Evolutionary conservation across 2,888 invertebrate species (phyloP).

Genomic region (Podotricha telesiphe): DNA sequence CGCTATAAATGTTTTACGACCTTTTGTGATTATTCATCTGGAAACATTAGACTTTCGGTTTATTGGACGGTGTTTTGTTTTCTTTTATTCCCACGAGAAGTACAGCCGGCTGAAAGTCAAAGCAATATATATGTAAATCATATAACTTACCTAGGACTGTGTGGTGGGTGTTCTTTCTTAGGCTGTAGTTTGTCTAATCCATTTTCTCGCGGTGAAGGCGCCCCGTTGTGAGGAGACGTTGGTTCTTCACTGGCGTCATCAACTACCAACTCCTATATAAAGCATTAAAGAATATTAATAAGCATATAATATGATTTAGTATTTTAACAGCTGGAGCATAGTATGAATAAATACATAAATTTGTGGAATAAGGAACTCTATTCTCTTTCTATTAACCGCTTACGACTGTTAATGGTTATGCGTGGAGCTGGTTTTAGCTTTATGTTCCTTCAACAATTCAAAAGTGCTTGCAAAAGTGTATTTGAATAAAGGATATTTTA

Average conservation of each 20-base stretch:
- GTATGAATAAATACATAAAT: not conserved
- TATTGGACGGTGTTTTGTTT: constrained; percentile 21
- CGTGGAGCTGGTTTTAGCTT: no score
- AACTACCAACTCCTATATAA: constrained; percentile 97
- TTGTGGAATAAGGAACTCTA: no score
- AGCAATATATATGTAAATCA: not conserved
- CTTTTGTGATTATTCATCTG: constrained; percentile 31
- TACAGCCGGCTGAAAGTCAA: not conserved
- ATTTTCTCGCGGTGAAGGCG: constrained; percentile 94
- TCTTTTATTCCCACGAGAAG: no score
- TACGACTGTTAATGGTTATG: not conserved
- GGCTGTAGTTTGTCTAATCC: constrained; percentile 91
- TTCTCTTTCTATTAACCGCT: no score
- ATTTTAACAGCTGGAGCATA: not conserved
- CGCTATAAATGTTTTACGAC: constrained; percentile 38
- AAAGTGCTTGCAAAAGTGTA: no score
- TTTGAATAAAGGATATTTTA: no score
- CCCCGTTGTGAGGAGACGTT: constrained; percentile 92
- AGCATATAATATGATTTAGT: not conserved
- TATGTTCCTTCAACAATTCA: no score
- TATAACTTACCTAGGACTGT: constrained; percentile 82
- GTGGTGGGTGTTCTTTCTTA: constrained; percentile 90
- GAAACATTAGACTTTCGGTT: constrained; percentile 23
- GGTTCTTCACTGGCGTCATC: constrained; percentile 97
- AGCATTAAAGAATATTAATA: not conserved